Percentiles rank a stretch among this genome's conserved stretches.
Conservation (phyloP, 2,888 invertebrate species). For the Conomelus anceps region DNA sequence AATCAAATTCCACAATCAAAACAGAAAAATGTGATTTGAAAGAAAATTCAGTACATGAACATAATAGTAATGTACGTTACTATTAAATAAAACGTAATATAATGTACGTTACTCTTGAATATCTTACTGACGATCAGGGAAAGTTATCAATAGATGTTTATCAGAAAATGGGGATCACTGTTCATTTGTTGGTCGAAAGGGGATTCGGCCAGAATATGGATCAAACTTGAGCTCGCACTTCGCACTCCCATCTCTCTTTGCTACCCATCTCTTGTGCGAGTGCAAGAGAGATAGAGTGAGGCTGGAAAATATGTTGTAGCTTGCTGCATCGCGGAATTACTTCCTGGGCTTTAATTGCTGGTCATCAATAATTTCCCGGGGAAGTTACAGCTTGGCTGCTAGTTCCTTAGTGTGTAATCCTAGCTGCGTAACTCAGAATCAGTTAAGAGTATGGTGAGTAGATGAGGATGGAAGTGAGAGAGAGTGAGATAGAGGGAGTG, state of each 20-base stretch:
- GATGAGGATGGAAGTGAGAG: not conserved
- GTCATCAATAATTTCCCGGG: conserved; percentile 2
- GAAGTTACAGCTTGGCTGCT: not conserved
- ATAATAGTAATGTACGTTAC: too few species aligned
- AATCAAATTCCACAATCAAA: too few species aligned
- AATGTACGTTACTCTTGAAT: too few species aligned
- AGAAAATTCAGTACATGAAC: too few species aligned
- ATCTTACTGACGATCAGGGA: too few species aligned
- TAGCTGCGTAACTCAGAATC: not conserved
- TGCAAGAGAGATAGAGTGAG: not conserved
- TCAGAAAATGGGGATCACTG: not conserved
- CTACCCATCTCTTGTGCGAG: not conserved
- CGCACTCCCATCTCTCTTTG: not conserved
- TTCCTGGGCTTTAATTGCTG: conserved; percentile 10
- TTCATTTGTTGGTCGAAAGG: not conserved
- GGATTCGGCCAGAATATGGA: not conserved
- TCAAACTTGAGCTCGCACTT: not conserved
- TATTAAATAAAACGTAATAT: too few species aligned
- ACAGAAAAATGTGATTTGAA: too few species aligned
- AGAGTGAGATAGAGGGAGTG: not conserved
- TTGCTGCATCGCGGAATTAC: not conserved
- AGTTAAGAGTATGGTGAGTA: not conserved
- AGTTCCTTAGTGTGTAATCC: conserved; percentile 5
- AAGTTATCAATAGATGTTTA: not conserved
- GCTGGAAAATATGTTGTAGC: not conserved